Evolutionary conservation across 2,113 vertebrate species (phyloP).

Genomic region (Tetrao urogallus): DNA sequence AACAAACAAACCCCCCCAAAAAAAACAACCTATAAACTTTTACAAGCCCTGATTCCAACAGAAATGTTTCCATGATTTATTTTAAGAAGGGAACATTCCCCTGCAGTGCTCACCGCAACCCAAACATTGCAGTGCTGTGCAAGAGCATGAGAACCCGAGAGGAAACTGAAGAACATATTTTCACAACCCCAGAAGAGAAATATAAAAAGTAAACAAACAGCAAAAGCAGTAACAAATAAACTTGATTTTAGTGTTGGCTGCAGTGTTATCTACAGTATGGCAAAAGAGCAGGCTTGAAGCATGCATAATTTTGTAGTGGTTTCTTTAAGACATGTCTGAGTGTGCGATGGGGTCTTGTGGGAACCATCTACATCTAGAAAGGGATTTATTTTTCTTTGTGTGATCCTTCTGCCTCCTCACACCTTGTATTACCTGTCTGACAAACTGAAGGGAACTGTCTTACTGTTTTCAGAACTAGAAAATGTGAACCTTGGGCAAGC

Average conservation of each 20-base stretch:
- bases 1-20: not conserved
- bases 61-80: constrained; percentile 69
- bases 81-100: constrained; percentile 71
- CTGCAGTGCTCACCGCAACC: constrained; percentile 57
- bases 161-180: constrained; percentile 50
- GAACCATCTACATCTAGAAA: not conserved
- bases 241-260: not conserved
- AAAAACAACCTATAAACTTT: not conserved
- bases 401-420: not conserved
- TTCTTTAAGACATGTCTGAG: not conserved
- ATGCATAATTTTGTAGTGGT: not conserved
- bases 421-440: not conserved
- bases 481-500: not conserved
- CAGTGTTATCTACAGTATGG: not conserved
- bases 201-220: not conserved
- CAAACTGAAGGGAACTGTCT: not conserved
- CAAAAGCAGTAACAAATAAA: not conserved
- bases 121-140: constrained; percentile 52
- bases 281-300: not conserved
- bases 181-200: constrained; percentile 31
- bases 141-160: constrained; percentile 57
- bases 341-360: not conserved
- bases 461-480: not conserved
- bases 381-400: not conserved
- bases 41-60: constrained; percentile 41